phyloP scores from a whole-genome alignment of 2,113 vertebrate genomes.

The Oophaga pumilio region DNA sequence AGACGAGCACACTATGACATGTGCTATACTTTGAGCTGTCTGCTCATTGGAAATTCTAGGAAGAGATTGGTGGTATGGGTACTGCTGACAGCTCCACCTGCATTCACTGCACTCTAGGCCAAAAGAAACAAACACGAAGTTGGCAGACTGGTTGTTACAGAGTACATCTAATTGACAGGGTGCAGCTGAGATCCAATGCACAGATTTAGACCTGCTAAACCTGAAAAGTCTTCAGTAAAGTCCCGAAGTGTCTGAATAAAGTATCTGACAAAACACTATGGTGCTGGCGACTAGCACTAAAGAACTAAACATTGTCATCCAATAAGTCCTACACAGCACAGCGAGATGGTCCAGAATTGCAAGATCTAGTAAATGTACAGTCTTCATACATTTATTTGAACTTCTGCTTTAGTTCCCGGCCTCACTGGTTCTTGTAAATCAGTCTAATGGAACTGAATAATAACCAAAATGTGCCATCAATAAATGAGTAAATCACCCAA shows the following conservation, averaged over 20 bases:
- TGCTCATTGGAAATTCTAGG: neutral
- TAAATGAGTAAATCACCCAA: neutral
- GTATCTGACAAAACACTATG: neutral
- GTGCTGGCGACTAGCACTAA: neutral
- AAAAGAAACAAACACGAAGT: neutral
- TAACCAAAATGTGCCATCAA: too few relatives aligned
- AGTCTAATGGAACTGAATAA: too few relatives aligned
- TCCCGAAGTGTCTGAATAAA: neutral
- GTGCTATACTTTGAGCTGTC: neutral
- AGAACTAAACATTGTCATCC: too few relatives aligned
- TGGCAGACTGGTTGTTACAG: neutral
- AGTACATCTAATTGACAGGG: slow-evolving; percentile 2
- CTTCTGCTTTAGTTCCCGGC: too few relatives aligned
- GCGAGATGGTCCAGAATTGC: too few relatives aligned
- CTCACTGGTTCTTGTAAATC: too few relatives aligned
- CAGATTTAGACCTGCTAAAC: neutral
- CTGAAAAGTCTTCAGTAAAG: neutral
- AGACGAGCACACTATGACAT: neutral
- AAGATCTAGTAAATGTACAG: too few relatives aligned
- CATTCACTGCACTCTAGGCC: neutral
- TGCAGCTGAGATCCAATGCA: neutral
- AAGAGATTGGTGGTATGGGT: neutral
- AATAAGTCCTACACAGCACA: too few relatives aligned
- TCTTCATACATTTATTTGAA: too few relatives aligned
- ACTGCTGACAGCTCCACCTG: neutral